These are phyloP conservation scores for Pipistrellus nathusii DNA, from an alignment of 2,797 vertebrate genomes.

Conservation along the genomic window DNA sequence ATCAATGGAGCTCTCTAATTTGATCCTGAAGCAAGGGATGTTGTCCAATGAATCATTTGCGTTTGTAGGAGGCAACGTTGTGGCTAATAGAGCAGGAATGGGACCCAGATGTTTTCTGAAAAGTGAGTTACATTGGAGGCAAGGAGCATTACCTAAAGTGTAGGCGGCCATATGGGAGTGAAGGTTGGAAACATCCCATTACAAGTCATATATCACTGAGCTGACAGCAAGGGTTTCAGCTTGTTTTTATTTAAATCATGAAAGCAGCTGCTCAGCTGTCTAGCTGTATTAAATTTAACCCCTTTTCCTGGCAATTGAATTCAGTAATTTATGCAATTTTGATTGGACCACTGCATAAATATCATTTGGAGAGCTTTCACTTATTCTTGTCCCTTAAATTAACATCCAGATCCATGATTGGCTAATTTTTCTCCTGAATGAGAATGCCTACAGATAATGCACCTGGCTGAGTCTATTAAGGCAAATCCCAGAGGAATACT, in stretches of 20 bases:
- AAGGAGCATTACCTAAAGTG: conserved; percentile 91
- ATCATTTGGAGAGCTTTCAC: conserved; percentile 70
- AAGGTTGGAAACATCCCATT: conserved; percentile 96
- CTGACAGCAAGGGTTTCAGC: conserved; percentile 94
- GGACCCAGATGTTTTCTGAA: conserved; percentile 92
- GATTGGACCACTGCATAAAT: conserved; percentile 75
- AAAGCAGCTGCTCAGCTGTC: conserved; percentile 93
- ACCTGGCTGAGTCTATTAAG: conserved; percentile 72
- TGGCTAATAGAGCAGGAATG: conserved; percentile 87
- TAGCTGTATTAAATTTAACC: conserved; percentile 91
- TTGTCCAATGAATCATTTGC: conserved; percentile 87
- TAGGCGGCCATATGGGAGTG: conserved; percentile 92
- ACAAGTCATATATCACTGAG: conserved; percentile 94
- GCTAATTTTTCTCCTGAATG: conserved; percentile 71
- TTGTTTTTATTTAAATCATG: conserved; percentile 97
- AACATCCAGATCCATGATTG: conserved; percentile 68
- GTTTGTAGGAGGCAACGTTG: conserved; percentile 86
- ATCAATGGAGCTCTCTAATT: conserved; percentile 89
- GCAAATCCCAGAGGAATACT: conserved; percentile 59
- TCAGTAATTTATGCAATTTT: conserved; percentile 86
- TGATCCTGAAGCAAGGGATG: conserved; percentile 87
- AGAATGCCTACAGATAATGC: conserved; percentile 65
- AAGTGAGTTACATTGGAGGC: conserved; percentile 89
- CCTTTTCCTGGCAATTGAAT: conserved; percentile 86
- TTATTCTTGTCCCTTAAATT: conserved; percentile 68